These are phyloP conservation scores for Phenacoccus solenopsis DNA, from an alignment of 1,140 invertebrate genomes.

Conservation along the genomic window DNA sequence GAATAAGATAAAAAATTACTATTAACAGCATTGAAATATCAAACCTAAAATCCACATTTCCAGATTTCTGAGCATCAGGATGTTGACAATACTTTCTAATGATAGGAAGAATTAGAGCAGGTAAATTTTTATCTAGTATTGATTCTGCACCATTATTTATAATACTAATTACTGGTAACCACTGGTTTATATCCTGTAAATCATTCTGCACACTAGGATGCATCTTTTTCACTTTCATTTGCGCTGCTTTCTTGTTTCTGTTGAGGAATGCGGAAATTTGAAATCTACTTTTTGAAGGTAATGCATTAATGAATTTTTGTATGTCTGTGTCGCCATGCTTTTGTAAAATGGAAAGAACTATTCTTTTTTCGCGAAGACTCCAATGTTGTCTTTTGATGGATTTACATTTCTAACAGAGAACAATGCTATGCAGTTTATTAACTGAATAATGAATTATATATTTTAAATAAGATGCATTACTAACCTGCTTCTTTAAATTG, in stretches of 20 bases:
- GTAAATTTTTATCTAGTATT: not conserved
- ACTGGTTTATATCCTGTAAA: not conserved
- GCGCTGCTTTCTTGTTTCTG: not conserved
- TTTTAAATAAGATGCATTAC: too few relatives aligned
- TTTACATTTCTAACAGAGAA: too few relatives aligned
- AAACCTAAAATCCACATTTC: too few relatives aligned
- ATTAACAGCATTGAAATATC: too few relatives aligned
- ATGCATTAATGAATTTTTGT: not conserved
- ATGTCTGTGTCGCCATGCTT: not conserved
- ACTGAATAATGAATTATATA: too few relatives aligned
- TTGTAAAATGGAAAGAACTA: not conserved
- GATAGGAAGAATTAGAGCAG: not conserved
- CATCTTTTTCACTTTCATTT: not conserved
- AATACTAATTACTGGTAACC: not conserved
- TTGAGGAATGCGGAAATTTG: not conserved
- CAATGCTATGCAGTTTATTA: too few relatives aligned
- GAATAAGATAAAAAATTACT: not conserved
- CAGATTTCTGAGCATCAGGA: too few relatives aligned
- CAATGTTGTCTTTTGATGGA: too few relatives aligned
- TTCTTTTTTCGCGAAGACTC: not conserved
- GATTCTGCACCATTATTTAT: not conserved
- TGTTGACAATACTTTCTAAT: not conserved
- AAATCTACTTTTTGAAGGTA: not conserved
- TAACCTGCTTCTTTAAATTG: too few relatives aligned
- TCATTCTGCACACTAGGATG: not conserved